Conservation (phyloP, 2,797 vertebrate species). For the Sebastes oblongus region DNA sequence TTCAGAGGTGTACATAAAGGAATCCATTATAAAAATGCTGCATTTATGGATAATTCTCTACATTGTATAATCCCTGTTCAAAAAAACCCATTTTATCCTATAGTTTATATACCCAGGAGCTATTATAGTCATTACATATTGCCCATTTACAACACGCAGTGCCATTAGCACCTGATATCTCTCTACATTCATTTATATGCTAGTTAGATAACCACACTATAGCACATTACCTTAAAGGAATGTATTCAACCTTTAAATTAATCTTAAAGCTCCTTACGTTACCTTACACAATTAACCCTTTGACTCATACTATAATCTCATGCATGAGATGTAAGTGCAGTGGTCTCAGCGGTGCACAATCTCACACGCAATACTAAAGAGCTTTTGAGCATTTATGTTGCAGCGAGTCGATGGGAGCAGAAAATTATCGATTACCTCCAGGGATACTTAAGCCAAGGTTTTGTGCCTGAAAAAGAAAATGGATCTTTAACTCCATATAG, state of each 20-base stretch:
- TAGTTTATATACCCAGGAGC: background rate
- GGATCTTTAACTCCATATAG: background rate
- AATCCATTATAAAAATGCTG: background rate
- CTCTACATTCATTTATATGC: constrained; percentile 31
- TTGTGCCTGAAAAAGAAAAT: constrained; percentile 14
- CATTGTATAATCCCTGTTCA: background rate
- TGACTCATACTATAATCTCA: constrained; percentile 41
- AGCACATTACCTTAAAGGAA: constrained; percentile 14
- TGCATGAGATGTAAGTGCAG: constrained; percentile 14
- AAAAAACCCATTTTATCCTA: background rate
- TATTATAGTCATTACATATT: background rate
- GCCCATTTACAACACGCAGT: constrained; percentile 4
- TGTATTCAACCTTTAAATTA: constrained; percentile 41
- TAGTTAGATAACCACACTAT: constrained; percentile 36
- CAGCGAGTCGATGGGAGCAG: background rate
- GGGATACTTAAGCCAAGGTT: constrained; percentile 8
- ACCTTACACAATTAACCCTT: constrained; percentile 54
- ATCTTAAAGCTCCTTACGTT: constrained; percentile 20
- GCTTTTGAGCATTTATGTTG: constrained; percentile 14
- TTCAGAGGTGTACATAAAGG: background rate
- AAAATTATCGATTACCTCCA: constrained; percentile 18
- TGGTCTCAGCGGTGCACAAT: background rate
- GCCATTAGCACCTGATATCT: constrained; percentile 4
- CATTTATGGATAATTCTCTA: background rate
- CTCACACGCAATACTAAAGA: background rate